Base-by-base conservation (phyloP, 1,140 invertebrate genomes). In the Idris sp. region DNA sequence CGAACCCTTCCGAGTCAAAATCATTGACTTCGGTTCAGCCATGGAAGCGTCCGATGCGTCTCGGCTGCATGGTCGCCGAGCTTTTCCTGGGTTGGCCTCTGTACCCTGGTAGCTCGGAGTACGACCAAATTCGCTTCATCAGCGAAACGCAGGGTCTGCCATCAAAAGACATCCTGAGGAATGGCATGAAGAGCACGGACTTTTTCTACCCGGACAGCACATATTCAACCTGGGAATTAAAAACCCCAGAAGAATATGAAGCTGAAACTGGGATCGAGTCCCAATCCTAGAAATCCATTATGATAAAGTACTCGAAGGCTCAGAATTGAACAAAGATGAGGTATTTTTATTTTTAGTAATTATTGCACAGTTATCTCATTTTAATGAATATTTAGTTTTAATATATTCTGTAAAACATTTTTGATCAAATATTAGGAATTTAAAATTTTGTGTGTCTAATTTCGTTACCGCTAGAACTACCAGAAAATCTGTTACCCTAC, bases 11-110 rank as follows among this genome's bases (percentile, higher is more conserved):
- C 90, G 97, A 80, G 95, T 97, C 8, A 98, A 98, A 91, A 97
- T 99, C 4, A 99, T 99, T 79, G 98, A 99, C 89, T 99, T 99
- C 90, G 98, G 98, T 68, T 99, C 97, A 77, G 98, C 98, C 13
- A 98, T 96, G 28, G 98, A 99, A 88, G 97, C 99, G 40, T 98
- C 96, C 81, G 99, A 99, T 90, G 98, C 98, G 16, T 97, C 89
- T 99, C 51, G 98, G 98, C 14, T 99, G 98, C 89, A 98, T 99
- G 46, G 98, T 99, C 13, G 98, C 98, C 1, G 98, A 99, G 86
- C 90, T 99, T 41, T 99, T 99, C 88, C 91, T 99, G 10, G 98
- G 98, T 56, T 99, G 98, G 98, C 98, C 98, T 10, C 89, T 99
- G 1, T 99, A 99, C 89, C 98, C 98, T 0, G 98, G 98, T 43